Percentiles rank a stretch among this genome's conserved stretches.
Conservation (phyloP, 2,888 invertebrate genomes). For the Bruchidius siliquastri region DNA sequence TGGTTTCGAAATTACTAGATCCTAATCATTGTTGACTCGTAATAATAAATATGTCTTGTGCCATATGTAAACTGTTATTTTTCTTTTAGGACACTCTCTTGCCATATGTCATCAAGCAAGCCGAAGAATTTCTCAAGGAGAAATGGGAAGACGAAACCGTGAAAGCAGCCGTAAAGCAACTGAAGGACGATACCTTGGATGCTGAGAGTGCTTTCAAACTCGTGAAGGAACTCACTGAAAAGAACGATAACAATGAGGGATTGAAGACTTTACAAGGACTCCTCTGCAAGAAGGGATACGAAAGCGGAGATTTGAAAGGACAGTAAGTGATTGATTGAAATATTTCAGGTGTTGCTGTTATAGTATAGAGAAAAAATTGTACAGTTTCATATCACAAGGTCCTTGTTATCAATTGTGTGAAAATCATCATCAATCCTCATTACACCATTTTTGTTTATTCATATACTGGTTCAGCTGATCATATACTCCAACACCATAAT, state of each 20-base stretch:
- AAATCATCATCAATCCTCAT: no score
- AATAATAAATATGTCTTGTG: no score
- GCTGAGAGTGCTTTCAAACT: constrained; percentile 61
- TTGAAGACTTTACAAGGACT: constrained; percentile 88
- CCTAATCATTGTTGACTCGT: no score
- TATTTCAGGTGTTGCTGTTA: no score
- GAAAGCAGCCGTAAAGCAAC: constrained; percentile 60
- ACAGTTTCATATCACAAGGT: no score
- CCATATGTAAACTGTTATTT: neutral
- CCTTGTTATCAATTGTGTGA: no score
- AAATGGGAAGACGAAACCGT: constrained; percentile 69
- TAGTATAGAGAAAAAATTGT: no score
- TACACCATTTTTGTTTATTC: no score
- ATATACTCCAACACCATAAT: no score
- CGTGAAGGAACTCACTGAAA: constrained; percentile 77
- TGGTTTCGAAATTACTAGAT: no score
- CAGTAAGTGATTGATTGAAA: constrained; percentile 66
- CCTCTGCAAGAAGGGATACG: constrained; percentile 83
- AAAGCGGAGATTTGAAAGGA: constrained; percentile 70
- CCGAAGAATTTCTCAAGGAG: constrained; percentile 63
- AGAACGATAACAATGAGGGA: constrained; percentile 72
- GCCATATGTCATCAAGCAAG: constrained; percentile 70
- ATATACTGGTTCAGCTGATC: no score
- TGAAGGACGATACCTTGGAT: constrained; percentile 52
- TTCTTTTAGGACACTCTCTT: constrained; percentile 64